Evolutionary conservation across 2,888 invertebrate genomes (phyloP), one percentile per base, ranked within the genome.

Genomic region (Himalopsyche anomala): DNA sequence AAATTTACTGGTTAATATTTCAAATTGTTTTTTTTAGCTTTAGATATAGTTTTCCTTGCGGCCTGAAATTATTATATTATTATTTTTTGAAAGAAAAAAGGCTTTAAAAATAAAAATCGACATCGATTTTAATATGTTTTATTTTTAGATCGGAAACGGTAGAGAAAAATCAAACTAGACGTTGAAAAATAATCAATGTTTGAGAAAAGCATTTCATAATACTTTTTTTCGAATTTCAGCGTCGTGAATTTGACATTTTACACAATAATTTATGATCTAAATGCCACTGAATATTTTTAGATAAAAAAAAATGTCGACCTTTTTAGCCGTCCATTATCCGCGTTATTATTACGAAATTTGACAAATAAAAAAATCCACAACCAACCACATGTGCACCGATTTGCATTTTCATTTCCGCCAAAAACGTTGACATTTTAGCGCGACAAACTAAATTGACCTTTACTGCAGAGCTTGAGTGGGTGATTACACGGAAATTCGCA

Each of bases 331-430:
- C 62, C 62, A 62, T 62, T 62, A 62, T 62, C 62, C 62, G 62
- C 19, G 62, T 19, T 62, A 62, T 56, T 56, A 56, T 62, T 62
- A 62, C 19, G 62, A 62, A 62, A 62, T 62, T 62, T 62, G 62
- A 62, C 62, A 19, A 62, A 62, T 19, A 62, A 62, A 62, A 62
- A 62, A 19, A 62, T 62, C 19, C 62, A 62, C 1, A 28, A 19
- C 51, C 28, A 62, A 62, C 62, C 62, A 62, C 62, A 62, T 62
- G 62, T 62, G 19, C 51, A 3, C 19, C 62, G 62, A 62, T 19
- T 62, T 62, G 4, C 62, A 19, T 62, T 62, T 62, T 28, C 62
- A 62, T 62, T 62, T 62, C 62, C 62, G 62, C 19, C 19, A 19
- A 19, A 56, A 62, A 19, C 62, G 19, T 62, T 62, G 62, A 62